These are phyloP conservation scores for Glaucomys volans DNA, from an alignment of 2,113 vertebrate genomes.

Conservation along the genomic window DNA sequence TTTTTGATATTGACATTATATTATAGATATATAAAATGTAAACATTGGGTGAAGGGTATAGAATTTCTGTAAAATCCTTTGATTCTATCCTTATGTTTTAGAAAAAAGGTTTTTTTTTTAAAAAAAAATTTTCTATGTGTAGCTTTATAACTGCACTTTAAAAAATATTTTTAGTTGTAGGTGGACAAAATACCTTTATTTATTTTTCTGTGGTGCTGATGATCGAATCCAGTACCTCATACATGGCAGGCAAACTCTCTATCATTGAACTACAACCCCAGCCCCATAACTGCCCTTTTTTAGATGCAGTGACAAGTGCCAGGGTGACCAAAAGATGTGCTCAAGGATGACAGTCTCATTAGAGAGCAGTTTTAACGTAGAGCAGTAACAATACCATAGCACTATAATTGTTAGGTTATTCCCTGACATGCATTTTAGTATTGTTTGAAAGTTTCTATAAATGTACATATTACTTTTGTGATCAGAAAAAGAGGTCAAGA, in stretches of 20 bases:
- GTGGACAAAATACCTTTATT: no score
- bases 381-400: neutral
- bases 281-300: neutral
- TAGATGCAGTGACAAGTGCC: neutral
- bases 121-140: neutral
- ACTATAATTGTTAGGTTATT: neutral
- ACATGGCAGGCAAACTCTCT: no score
- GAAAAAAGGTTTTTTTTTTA: neutral
- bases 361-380: neutral
- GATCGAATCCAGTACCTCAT: no score
- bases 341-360: neutral
- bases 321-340: neutral
- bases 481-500: neutral
- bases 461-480: neutral
- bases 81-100: neutral
- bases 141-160: neutral
- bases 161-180: no score
- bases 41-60: neutral
- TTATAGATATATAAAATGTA: neutral
- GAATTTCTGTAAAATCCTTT: conserved; percentile 19
- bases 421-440: neutral
- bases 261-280: no score
- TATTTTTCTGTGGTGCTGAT: no score
- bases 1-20: conserved; percentile 2
- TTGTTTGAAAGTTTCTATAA: conserved; percentile 41